These are phyloP conservation scores for Pogonomyrmex californicus DNA, from an alignment of 1,140 invertebrate species.

Conservation along the genomic window DNA sequence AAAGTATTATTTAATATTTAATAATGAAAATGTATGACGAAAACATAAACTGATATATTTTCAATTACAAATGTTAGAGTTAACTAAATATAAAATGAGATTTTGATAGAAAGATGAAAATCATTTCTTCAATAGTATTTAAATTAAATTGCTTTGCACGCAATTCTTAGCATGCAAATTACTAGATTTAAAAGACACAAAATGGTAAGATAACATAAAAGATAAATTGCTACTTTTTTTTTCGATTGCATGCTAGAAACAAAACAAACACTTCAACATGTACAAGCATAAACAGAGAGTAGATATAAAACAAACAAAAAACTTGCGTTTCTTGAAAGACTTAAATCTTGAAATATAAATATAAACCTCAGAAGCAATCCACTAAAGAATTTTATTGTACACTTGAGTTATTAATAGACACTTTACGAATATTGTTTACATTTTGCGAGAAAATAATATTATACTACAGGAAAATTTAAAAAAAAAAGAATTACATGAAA, in stretches of 20 bases:
- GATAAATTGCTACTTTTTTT: neutral
- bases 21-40: neutral
- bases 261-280: constrained; percentile 7
- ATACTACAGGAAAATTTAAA: neutral
- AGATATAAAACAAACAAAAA: constrained; percentile 26
- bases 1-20: neutral
- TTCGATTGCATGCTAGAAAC: neutral
- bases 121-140: neutral
- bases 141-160: neutral
- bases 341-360: constrained; percentile 23
- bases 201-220: neutral
- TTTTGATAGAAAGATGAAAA: constrained; percentile 26
- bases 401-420: constrained; percentile 15
- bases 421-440: neutral
- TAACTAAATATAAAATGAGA: neutral
- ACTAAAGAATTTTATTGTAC: neutral
- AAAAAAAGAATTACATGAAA: neutral
- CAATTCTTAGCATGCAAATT: neutral
- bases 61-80: neutral
- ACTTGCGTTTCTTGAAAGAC: constrained; percentile 15
- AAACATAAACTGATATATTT: constrained; percentile 42
- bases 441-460: neutral
- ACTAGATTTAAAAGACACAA: neutral
- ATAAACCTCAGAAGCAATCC: constrained; percentile 11
- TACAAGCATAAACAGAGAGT: neutral